Evolutionary conservation across 2,797 vertebrate genomes (phyloP), one percentile per base, ranked within the genome.

Genomic region (Eulemur rubriventer): DNA sequence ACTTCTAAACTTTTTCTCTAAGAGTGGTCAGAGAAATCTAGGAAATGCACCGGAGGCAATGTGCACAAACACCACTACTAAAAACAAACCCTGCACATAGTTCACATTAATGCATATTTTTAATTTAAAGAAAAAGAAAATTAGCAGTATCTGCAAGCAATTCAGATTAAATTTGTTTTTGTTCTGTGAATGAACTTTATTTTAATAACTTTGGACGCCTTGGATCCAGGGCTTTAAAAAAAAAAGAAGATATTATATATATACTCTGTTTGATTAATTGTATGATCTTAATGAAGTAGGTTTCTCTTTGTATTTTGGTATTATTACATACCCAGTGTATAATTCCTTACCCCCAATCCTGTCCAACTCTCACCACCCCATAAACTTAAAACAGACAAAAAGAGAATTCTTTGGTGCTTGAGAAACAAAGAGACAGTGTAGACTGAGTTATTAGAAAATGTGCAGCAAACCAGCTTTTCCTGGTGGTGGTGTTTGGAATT

Each of bases 141-240:
- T 99, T 99, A 99, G 99, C 99, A 99, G 99, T 99, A 99, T 99
- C 99, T 99, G 99, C 99, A 99, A 99, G 99, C 99, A 99, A 99
- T 99, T 99, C 99, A 99, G 99, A 99, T 99, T 99, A 99, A 99
- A 99, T 99, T 99, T 99, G 99, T 99, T 99, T 99, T 99, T 99
- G 99, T 99, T 99, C 99, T 99, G 99, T 99, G 99, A 99, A 99
- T 99, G 99, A 99, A 99, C 99, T 99, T 99, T 99, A 99, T 99
- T 99, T 99, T 99, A 99, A 99, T 99, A 99, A 99, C 99, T 99
- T 99, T 99, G 99, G 99, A 99, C 99, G 99, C 99, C 99, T 99
- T 99, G 99, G 99, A 99, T 99, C 99, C 99, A 99, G 99, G 99
- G 99, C 99, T 99, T 99, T 98, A 98, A 99, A 99, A 99, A 98